phyloP scores from a whole-genome alignment of 2,888 invertebrate genomes.

The Deilephila porcellus region DNA sequence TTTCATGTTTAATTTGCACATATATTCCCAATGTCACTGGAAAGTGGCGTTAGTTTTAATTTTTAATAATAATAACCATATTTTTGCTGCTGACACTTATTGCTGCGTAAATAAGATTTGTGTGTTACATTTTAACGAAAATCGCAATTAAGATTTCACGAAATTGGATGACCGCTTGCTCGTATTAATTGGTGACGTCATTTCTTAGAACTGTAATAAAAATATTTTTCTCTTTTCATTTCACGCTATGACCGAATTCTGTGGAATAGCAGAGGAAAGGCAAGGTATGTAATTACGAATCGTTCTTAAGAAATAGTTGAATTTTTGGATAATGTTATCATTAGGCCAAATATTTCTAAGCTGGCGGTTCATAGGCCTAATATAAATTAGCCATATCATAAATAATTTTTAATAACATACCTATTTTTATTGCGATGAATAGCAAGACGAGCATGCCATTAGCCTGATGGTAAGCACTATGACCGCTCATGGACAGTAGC shows the following conservation, averaged over 20 bases:
- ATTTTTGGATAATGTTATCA: too few species aligned
- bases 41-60: not conserved
- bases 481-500: too few species aligned
- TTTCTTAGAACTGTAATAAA: not conserved
- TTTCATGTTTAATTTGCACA: not conserved
- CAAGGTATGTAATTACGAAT: slow-evolving; percentile 8
- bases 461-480: too few species aligned
- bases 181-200: not conserved
- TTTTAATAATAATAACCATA: not conserved
- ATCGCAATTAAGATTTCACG: not conserved
- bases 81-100: not conserved
- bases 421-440: too few species aligned
- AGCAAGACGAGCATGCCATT: too few species aligned
- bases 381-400: too few species aligned
- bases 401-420: too few species aligned
- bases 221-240: slow-evolving; percentile 2
- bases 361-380: too few species aligned
- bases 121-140: not conserved
- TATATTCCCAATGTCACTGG: not conserved
- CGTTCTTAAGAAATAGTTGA: too few species aligned
- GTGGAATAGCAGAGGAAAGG: slow-evolving; percentile 17
- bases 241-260: not conserved
- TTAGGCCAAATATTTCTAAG: too few species aligned
- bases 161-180: not conserved
- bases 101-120: not conserved